Base-by-base conservation (phyloP, 2,113 vertebrate species). In the Sterrhoptilus dennistouni region DNA sequence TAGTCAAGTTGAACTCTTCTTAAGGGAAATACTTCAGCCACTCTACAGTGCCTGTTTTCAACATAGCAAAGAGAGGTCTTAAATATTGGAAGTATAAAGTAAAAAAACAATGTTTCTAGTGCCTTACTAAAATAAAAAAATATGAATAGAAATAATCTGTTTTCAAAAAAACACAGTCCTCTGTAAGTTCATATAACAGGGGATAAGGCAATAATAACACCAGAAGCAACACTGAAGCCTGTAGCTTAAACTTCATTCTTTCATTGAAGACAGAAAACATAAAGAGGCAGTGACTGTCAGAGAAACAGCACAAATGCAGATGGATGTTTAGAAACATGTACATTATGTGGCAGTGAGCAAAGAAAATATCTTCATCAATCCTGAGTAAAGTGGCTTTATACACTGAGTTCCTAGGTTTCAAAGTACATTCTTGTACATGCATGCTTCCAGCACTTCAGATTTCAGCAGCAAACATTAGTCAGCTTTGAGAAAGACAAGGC, bases 231-330 rank as follows among this genome's bases (percentile, higher is more conserved):
- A 33, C 1, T 61, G 29, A 96, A 82, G 50, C 63, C 56, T 20
- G 40, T 45, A 72, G 33, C 66, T 76, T 71, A 83, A 76, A 87
- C 33, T 36, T 45, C 35, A 42, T 72, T 91, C 70, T 76, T 82
- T 33, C 12, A 24, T 40, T 84, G 52, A 89, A 50, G 40, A 72
- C 50, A 81, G 45, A 83, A 69, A 83, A 49, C 61, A 65, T 36
- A 78, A 82, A 76, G 92, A 90, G 31, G 44, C 83, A 83, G 36
- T 33, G 56, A 87, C 64, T 81, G 49, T 44, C 83, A 91, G 36
- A 87, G 81, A 87, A 81, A 91, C 29, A 80, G 78, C 70, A 93
- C 61, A 94, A 96, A 96, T 24, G 25, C 56, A 92, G 64, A 92
- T 31, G 24, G 69, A 68, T 91, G 44, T 68, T 87, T 82, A 56